Percentiles rank a stretch among this genome's conserved stretches.
Conservation (phyloP, 2,888 invertebrate genomes). For the Spodoptera picta region DNA sequence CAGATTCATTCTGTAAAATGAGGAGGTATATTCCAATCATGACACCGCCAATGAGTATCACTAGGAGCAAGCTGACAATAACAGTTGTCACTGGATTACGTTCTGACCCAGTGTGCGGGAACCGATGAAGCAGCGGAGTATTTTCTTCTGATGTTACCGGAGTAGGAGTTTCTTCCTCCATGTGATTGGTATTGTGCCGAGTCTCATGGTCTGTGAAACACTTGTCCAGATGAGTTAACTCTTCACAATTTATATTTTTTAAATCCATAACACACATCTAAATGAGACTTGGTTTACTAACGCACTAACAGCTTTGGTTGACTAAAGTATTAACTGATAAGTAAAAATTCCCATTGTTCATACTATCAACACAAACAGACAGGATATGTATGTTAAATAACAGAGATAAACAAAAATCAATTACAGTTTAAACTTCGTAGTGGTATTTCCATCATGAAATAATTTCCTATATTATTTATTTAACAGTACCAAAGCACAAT, state of each 20-base stretch:
- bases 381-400: conserved; percentile 38
- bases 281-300: conserved; percentile 5
- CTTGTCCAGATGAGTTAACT: conserved; percentile 24
- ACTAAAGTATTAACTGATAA: conserved; percentile 38
- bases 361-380: conserved; percentile 44
- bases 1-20: conserved; percentile 71
- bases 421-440: conserved; percentile 52
- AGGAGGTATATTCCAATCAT: conserved; percentile 79
- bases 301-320: conserved; percentile 19
- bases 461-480: too few species aligned
- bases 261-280: conserved; percentile 27
- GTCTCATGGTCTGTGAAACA: conserved; percentile 74
- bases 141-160: conserved; percentile 57
- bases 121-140: conserved; percentile 72
- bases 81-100: conserved; percentile 60
- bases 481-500: too few species aligned
- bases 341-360: conserved; percentile 33
- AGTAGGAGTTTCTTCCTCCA: conserved; percentile 52
- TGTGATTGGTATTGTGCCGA: conserved; percentile 65
- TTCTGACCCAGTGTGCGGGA: conserved; percentile 51
- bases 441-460: conserved; percentile 49
- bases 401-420: conserved; percentile 43
- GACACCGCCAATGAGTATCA: conserved; percentile 72
- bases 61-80: conserved; percentile 67
- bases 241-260: conserved; percentile 24